Percentiles rank a stretch among this genome's conserved stretches.
phyloP scores from a whole-genome alignment of 2,797 vertebrate species.

The Borostomias antarcticus region DNA sequence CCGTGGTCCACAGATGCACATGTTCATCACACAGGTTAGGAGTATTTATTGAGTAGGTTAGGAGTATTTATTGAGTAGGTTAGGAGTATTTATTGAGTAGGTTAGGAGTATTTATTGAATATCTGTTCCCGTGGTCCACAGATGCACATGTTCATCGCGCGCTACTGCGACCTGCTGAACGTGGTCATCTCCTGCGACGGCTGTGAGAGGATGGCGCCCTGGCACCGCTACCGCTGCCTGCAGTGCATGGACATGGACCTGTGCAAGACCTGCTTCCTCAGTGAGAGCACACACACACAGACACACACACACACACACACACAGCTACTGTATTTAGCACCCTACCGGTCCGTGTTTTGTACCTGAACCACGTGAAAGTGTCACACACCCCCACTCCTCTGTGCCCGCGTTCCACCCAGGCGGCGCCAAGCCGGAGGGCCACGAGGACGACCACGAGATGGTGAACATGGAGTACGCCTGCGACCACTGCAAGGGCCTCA shows the following conservation, averaged over 20 bases:
- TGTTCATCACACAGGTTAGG: conserved; percentile 98
- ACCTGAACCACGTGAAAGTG: not conserved
- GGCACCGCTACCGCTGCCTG: conserved; percentile 95
- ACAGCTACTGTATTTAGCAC: not conserved
- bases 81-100: not conserved
- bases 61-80: no score
- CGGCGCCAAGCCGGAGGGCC: conserved; percentile 96
- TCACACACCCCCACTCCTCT: no score
- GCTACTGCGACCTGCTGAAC: conserved; percentile 93
- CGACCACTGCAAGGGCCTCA: conserved; percentile 94
- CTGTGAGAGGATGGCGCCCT: conserved; percentile 93
- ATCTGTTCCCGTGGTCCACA: conserved; percentile 44
- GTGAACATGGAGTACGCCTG: conserved; percentile 98
- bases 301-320: conserved; percentile 6
- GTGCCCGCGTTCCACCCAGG: conserved; percentile 69
- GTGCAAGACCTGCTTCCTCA: conserved; percentile 96
- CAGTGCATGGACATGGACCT: conserved; percentile 98
- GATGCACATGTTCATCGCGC: conserved; percentile 99
- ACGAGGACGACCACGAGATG: conserved; percentile 97
- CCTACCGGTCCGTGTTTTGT: not conserved
- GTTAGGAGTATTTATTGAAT: not conserved
- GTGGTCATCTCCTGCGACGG: conserved; percentile 97
- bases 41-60: no score
- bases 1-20: conserved; percentile 86
- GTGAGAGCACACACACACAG: conserved; percentile 69